Base-by-base conservation (phyloP, 1,140 invertebrate species). In the Drosophila tristis region DNA sequence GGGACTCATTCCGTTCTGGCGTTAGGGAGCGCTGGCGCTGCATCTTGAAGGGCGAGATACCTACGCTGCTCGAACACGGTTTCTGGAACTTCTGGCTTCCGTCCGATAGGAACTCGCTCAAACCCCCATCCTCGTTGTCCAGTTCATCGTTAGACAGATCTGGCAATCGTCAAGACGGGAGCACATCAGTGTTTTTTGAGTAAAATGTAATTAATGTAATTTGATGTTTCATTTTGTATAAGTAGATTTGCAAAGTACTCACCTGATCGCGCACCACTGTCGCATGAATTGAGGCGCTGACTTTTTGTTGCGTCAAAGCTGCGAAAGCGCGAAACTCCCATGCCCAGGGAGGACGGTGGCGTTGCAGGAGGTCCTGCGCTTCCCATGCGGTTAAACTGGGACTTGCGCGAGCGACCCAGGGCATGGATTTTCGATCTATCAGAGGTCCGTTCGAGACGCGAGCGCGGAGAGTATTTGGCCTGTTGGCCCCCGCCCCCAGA, bases 221-320 rank as follows among this genome's bases (percentile, higher is more conserved):
- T 20, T 20, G 20, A 20, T 20, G 20, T 20, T 20, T 20, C 20
- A 20, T 20, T 20, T 20, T 20, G 20, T 0, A 20, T 20, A 20
- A 20, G 20, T 54, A 39, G n/a, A 54, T 13, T 54, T 42, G 35
- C 9, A 20, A 39, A 5, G 29, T 20, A 76, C 86, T 79, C 45
- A 92, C 91, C 91, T 74, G 91, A 92, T 76, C 91, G 68, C 8
- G 91, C 91, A 13, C 91, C 91, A 29, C 91, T 92, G 56, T 92
- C 91, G 56, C 91, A 92, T 9, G 91, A 92, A 60, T 92, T 92
- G 3, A 92, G 75, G 5, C 91, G 78, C 47, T 91, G 86, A 55
- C 78, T 92, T 39, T 81, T 78, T 16, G 77, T 76, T 25, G 81
- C 89, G 48, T 92, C 91, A 26, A 92, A 91, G 58, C 91, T 92